A percentile compares a stretch with the other conserved stretches of the same genome.
Conservation (phyloP, 1,140 invertebrate species). For the Drosophila ogumai region DNA sequence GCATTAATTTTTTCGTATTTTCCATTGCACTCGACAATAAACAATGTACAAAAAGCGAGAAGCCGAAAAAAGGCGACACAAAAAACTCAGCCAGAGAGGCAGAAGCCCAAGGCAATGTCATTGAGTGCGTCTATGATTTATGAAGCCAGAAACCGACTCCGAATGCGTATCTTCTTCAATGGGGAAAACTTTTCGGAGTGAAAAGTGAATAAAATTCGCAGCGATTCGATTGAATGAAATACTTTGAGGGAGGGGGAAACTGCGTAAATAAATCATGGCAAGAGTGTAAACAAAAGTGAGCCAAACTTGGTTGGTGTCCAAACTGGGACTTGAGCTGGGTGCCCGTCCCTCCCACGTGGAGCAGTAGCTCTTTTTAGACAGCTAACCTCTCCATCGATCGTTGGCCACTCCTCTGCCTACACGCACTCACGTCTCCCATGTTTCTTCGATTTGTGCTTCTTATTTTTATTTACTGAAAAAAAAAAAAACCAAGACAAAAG, state of each 20-base stretch:
- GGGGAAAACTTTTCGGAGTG: conserved; percentile 11
- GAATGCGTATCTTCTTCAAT: conserved; percentile 6
- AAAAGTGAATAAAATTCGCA: conserved; percentile 49
- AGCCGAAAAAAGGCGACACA: not conserved
- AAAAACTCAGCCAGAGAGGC: conserved; percentile 18
- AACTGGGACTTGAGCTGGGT: conserved; percentile 35
- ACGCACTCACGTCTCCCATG: conserved; percentile 44
- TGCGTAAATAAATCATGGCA: conserved; percentile 72
- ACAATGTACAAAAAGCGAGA: conserved; percentile 4
- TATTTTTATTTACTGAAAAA: not conserved
- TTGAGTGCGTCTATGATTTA: conserved; percentile 37
- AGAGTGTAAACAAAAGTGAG: conserved; percentile 73
- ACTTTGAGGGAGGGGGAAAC: conserved; percentile 49
- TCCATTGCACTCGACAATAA: conserved; percentile 32
- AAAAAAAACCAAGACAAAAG: conserved; percentile 49
- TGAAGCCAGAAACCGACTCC: conserved; percentile 13
- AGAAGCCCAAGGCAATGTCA: conserved; percentile 40
- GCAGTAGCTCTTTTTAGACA: conserved; percentile 17
- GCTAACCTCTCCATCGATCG: conserved; percentile 38
- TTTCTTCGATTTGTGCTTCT: conserved; percentile 23
- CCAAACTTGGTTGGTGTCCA: conserved; percentile 45
- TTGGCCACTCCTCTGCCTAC: conserved; percentile 65
- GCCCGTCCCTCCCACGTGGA: conserved; percentile 56
- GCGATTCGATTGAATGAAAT: conserved; percentile 61
- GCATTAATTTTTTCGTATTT: conserved; percentile 63